phyloP scores from a whole-genome alignment of 2,888 invertebrate genomes.

The Smittia aterrima region DNA sequence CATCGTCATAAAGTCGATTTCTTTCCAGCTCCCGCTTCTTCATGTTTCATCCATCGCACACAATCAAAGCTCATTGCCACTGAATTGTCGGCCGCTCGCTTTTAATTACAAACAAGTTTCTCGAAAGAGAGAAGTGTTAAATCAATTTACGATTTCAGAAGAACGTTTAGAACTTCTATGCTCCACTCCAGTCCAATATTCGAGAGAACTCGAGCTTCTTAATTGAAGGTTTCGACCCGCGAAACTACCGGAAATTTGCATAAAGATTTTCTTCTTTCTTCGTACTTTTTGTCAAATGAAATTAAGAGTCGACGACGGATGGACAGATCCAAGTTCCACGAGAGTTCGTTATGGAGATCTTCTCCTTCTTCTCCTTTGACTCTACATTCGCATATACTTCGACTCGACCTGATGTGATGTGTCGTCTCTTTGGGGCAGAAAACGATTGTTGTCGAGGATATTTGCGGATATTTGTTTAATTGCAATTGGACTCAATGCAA shows the following conservation, averaged over 20 bases:
- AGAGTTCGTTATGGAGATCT: not conserved
- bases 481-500: slow-evolving; percentile 27
- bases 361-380: not conserved
- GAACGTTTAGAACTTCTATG: not conserved
- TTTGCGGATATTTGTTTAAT: slow-evolving; percentile 9
- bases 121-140: not conserved
- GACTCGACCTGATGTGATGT: slow-evolving; percentile 2
- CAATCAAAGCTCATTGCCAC: slow-evolving; percentile 3
- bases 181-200: not conserved
- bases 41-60: not conserved
- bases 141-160: not conserved
- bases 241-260: slow-evolving; percentile 32
- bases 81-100: not conserved
- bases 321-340: not conserved
- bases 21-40: not conserved
- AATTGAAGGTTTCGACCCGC: not conserved
- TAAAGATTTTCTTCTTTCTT: not conserved
- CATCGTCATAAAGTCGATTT: not conserved
- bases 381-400: not conserved
- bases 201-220: not conserved
- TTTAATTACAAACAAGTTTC: slow-evolving; percentile 23
- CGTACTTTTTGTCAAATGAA: slow-evolving; percentile 25
- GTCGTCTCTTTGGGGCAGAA: slow-evolving; percentile 34
- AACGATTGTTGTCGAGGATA: not conserved
- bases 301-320: slow-evolving; percentile 9